These are phyloP conservation scores for Eptesicus fuscus DNA, from an alignment of 2,113 vertebrate species.

Conservation along the genomic window DNA sequence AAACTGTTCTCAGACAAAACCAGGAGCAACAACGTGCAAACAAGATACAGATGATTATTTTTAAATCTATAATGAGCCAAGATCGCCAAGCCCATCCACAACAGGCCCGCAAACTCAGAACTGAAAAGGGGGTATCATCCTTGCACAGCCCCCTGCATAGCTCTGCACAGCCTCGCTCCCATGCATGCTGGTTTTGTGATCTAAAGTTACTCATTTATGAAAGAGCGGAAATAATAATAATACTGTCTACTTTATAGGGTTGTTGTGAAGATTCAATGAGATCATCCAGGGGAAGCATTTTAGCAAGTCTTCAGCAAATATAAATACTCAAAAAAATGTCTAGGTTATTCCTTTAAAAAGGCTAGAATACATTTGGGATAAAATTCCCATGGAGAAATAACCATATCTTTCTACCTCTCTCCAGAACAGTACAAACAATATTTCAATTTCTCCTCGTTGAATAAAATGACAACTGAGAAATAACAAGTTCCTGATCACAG, in stretches of 20 bases:
- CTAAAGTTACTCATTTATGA: not conserved
- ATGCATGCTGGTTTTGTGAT: fast-evolving
- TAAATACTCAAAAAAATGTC: not conserved
- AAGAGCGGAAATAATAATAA: not conserved
- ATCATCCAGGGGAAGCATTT: not conserved
- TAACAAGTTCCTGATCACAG: not conserved
- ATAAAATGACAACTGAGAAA: slow-evolving; percentile 6
- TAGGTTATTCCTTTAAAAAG: not conserved
- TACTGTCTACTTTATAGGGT: not conserved
- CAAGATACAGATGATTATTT: not conserved
- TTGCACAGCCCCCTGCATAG: fast-evolving
- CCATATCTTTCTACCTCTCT: not conserved
- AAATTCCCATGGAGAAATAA: not conserved
- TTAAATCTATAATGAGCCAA: not conserved
- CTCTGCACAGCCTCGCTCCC: too few species aligned
- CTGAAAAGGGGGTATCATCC: not conserved
- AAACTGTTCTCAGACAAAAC: slow-evolving; percentile 30
- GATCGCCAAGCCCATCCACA: not conserved
- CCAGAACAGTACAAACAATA: not conserved
- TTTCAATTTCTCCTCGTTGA: not conserved
- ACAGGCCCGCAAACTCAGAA: not conserved
- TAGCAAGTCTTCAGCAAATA: not conserved
- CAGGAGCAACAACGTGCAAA: slow-evolving; percentile 20
- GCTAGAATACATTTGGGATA: not conserved
- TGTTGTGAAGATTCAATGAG: not conserved